Percentiles rank a stretch among this genome's conserved stretches.
Evolutionary conservation across 2,797 vertebrate species (phyloP).

Genomic region (Alfaro cultratus): DNA sequence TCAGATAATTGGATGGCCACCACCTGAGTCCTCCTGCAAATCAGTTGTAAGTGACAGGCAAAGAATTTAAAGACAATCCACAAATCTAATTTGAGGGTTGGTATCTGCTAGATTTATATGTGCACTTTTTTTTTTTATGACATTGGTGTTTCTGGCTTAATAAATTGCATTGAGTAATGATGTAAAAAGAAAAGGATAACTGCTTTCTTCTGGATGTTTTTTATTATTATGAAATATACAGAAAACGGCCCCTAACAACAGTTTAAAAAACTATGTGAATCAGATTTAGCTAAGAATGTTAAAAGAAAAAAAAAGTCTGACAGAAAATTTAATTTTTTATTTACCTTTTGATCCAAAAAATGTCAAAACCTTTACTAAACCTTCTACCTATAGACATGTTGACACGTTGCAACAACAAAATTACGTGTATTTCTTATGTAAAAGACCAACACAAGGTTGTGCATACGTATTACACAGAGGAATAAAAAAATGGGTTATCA

Average conservation of each 20-base stretch:
- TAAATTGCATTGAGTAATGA: not conserved
- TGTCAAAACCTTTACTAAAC: not conserved
- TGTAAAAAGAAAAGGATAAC: not conserved
- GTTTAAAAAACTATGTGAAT: not conserved
- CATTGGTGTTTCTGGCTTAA: not conserved
- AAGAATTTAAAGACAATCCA: not conserved
- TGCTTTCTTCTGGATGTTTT: not conserved
- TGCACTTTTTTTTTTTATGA: not conserved
- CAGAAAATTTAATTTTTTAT: not conserved
- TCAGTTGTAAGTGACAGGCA: constrained; percentile 43
- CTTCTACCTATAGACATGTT: not conserved
- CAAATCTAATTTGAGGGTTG: constrained; percentile 37
- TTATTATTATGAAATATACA: not conserved
- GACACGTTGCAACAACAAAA: not conserved
- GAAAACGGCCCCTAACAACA: not conserved
- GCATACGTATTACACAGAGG: not conserved
- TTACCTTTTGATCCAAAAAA: not conserved
- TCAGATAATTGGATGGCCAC: constrained; percentile 51
- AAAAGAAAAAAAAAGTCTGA: not conserved
- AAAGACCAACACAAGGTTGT: not conserved
- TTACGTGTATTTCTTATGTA: not conserved
- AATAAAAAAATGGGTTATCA: not conserved
- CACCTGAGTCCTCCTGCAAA: constrained; percentile 69
- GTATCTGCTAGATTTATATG: not conserved
- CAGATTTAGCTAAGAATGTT: not conserved